A percentile compares a stretch with the other conserved stretches of the same genome.
Conservation (phyloP, 2,797 vertebrate species). For the Thripadectes ignobilis region DNA sequence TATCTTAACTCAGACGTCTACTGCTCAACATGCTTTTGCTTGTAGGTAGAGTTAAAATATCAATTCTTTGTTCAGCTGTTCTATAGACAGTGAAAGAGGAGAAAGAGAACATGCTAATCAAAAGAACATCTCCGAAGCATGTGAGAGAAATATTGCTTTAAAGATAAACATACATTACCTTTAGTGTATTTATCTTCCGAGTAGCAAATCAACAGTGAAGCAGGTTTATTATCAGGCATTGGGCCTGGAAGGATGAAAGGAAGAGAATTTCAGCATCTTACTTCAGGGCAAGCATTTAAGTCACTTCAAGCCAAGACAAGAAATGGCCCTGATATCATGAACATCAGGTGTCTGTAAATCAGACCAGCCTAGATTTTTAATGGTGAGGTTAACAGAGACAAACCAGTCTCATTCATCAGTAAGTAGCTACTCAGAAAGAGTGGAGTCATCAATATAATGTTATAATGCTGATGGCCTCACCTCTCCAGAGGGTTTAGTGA, state of each 20-base stretch:
- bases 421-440: accelerated
- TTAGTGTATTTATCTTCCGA: background rate
- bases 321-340: background rate
- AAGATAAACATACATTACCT: background rate
- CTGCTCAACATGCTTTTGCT: background rate
- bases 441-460: background rate
- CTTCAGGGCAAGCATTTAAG: background rate
- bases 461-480: background rate
- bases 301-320: background rate
- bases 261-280: background rate
- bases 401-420: background rate
- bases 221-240: background rate
- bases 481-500: background rate
- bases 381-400: background rate
- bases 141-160: background rate
- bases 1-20: background rate
- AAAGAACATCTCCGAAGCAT: background rate
- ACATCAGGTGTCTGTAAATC: background rate
- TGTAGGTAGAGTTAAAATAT: background rate
- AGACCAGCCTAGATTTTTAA: background rate
- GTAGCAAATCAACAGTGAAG: background rate
- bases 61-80: background rate
- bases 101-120: background rate
- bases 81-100: background rate
- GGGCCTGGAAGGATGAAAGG: background rate